Conservation (phyloP, 2,797 vertebrate species). For the Molothrus aeneus region DNA sequence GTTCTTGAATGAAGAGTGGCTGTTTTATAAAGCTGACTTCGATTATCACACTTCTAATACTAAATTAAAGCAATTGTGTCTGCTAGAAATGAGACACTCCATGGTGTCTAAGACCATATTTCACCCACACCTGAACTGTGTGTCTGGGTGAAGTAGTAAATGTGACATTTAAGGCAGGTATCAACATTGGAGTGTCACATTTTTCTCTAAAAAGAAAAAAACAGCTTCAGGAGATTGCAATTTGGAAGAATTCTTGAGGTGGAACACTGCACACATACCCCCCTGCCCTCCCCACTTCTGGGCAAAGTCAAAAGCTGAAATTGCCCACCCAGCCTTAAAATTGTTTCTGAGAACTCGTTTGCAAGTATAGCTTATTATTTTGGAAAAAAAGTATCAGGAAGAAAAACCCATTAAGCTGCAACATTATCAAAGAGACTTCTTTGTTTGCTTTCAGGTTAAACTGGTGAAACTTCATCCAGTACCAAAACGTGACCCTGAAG, state of each 20-base stretch:
- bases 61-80: neutral
- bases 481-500: neutral
- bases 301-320: neutral
- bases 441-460: neutral
- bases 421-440: neutral
- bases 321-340: neutral
- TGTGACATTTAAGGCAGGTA: neutral
- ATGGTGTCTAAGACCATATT: rapidly evolving
- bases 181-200: neutral
- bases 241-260: neutral
- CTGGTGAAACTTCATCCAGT: neutral
- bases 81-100: neutral
- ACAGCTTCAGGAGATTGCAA: neutral
- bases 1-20: neutral
- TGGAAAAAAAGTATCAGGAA: neutral
- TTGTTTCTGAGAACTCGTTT: neutral
- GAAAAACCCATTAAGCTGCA: neutral
- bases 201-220: neutral
- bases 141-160: neutral
- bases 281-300: neutral
- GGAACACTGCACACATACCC: neutral
- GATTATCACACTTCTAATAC: neutral
- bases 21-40: neutral
- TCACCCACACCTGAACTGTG: rapidly evolving
- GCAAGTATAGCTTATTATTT: neutral